Percentiles rank a stretch among this genome's conserved stretches.
These are phyloP conservation scores for Ibidorhyncha struthersii DNA, from an alignment of 2,113 vertebrate species.

Conservation along the genomic window DNA sequence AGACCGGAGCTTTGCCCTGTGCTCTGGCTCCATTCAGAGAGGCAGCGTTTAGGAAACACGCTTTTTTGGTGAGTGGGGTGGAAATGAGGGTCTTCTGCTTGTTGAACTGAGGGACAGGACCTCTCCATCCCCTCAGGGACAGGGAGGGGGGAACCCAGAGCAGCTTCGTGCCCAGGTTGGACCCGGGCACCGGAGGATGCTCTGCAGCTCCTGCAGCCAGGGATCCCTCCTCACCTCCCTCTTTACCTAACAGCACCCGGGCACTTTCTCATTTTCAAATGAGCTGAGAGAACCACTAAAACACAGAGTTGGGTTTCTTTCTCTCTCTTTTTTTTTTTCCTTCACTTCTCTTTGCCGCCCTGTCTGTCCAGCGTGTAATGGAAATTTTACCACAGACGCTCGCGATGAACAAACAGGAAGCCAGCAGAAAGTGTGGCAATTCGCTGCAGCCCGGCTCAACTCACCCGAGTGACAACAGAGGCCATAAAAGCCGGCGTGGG, in stretches of 20 bases:
- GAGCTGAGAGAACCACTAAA: background rate
- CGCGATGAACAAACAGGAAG: constrained; percentile 87
- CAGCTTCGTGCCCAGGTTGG: background rate
- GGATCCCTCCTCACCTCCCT: background rate
- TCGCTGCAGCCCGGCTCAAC: background rate
- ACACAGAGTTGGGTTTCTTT: background rate
- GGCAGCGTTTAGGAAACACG: rapidly evolving
- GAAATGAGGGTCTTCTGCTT: background rate
- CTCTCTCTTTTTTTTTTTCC: background rate
- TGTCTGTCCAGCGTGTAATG: constrained; percentile 81
- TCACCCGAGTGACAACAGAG: background rate
- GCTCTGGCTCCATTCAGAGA: background rate
- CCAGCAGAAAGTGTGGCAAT: constrained; percentile 60
- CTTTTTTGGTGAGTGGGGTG: too few relatives aligned
- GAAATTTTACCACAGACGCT: constrained; percentile 83
- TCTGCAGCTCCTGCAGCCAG: background rate
- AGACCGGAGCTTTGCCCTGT: background rate
- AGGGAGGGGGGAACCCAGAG: background rate
- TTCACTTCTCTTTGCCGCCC: background rate
- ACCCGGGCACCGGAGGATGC: rapidly evolving
- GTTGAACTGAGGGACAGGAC: background rate
- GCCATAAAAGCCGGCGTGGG: constrained; percentile 34
- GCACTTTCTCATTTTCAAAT: background rate
- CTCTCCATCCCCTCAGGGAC: background rate
- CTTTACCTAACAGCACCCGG: background rate